Percentiles rank a stretch among this genome's conserved stretches.
Evolutionary conservation across 2,113 vertebrate genomes (phyloP).

Genomic region (Misgurnus anguillicaudatus): DNA sequence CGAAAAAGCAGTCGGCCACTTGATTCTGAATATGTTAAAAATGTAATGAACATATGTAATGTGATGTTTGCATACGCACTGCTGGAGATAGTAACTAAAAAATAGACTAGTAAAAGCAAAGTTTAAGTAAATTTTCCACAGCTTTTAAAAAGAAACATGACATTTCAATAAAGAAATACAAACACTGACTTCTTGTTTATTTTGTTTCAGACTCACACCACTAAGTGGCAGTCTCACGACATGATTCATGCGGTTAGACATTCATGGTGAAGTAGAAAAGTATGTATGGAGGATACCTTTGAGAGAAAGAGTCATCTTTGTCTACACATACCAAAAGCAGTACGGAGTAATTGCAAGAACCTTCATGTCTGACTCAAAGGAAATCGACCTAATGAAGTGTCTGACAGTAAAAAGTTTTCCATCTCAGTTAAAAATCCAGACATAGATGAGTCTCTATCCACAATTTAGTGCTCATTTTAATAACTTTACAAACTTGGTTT

Average conservation of each 20-base stretch:
- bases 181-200: neutral
- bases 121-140: too few species aligned
- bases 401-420: conserved; percentile 66
- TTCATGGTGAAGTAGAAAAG: neutral
- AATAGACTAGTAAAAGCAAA: too few species aligned
- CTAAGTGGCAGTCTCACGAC: conserved; percentile 70
- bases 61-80: too few species aligned
- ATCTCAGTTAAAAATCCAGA: too few species aligned
- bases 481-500: too few species aligned
- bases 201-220: conserved; percentile 61
- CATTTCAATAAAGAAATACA: too few species aligned
- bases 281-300: neutral
- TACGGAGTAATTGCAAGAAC: conserved; percentile 69
- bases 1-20: too few species aligned
- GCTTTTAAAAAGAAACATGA: too few species aligned
- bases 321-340: conserved; percentile 50
- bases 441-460: neutral
- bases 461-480: neutral
- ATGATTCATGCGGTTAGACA: conserved; percentile 1
- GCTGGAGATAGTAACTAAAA: too few species aligned
- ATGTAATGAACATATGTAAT: too few species aligned
- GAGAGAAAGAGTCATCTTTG: conserved; percentile 1
- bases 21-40: too few species aligned
- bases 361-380: conserved; percentile 61
- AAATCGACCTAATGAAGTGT: conserved; percentile 70